Conservation (phyloP, 2,888 invertebrate genomes). For the Carcina quercana region DNA sequence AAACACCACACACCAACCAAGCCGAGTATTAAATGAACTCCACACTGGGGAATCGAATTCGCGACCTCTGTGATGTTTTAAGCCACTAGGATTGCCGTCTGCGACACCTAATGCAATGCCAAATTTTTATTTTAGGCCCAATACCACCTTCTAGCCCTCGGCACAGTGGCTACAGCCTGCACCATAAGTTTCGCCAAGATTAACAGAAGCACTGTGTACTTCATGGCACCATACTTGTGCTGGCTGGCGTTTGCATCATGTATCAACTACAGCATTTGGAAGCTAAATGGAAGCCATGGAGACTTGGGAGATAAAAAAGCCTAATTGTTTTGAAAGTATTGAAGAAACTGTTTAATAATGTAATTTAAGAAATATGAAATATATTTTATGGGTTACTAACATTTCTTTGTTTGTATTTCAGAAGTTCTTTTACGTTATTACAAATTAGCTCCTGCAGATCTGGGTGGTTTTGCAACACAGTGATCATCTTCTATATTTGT, state of each 20-base stretch:
- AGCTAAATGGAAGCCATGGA: conserved; percentile 27
- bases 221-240: conserved; percentile 83
- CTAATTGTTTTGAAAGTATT: too few relatives aligned
- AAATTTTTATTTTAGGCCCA: conserved; percentile 62
- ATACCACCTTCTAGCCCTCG: conserved; percentile 74
- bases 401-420: too few relatives aligned
- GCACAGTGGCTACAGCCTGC: conserved; percentile 73
- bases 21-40: too few relatives aligned
- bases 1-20: too few relatives aligned
- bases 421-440: too few relatives aligned
- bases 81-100: not conserved
- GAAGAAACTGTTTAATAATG: too few relatives aligned
- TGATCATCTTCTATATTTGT: too few relatives aligned
- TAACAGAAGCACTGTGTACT: conserved; percentile 77
- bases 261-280: conserved; percentile 80
- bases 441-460: too few relatives aligned
- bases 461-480: too few relatives aligned
- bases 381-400: too few relatives aligned
- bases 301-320: not conserved
- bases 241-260: conserved; percentile 82
- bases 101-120: not conserved
- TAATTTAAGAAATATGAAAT: too few relatives aligned
- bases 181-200: conserved; percentile 74
- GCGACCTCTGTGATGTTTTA: not conserved
- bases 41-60: too few relatives aligned